Conservation (phyloP, 2,113 vertebrate species). For the Sylvilagus bachmani region DNA sequence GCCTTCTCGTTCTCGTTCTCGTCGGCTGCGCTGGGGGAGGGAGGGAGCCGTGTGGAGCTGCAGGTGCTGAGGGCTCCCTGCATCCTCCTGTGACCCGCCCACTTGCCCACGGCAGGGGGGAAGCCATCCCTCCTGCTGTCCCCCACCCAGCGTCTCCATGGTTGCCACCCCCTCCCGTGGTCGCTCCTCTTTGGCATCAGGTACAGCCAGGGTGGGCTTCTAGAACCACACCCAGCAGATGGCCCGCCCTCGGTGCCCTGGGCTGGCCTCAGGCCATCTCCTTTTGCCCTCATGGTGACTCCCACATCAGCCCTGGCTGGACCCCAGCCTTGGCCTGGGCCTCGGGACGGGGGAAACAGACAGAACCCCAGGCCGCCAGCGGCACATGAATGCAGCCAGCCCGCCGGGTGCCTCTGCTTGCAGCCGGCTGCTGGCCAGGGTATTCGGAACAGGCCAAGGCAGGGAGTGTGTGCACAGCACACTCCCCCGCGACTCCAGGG, state of each 20-base stretch:
- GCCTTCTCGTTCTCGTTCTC: not conserved
- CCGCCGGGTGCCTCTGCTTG: no score
- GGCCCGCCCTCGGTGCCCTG: not conserved
- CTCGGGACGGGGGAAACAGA: not conserved
- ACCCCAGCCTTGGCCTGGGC: not conserved
- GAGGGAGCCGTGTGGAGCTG: no score
- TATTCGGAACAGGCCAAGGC: no score
- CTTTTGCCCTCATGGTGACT: not conserved
- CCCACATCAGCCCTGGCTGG: not conserved
- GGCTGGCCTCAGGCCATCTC: not conserved
- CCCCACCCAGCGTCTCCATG: not conserved
- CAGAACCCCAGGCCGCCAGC: not conserved
- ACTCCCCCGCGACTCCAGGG: no score
- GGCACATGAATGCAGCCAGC: no score
- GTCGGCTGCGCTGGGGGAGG: not conserved
- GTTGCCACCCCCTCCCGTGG: not conserved
- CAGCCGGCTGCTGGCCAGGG: no score
- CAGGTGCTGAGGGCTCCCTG: not conserved
- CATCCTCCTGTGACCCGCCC: not conserved
- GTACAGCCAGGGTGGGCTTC: not conserved
- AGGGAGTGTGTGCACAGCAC: no score
- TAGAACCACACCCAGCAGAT: not conserved
- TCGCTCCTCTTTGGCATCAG: not conserved
- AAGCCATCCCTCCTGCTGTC: no score
- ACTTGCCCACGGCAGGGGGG: not conserved